Percentiles rank a stretch among this genome's conserved stretches.
These are phyloP conservation scores for Luehdorfia chinensis DNA, from an alignment of 1,140 invertebrate species.

Conservation along the genomic window DNA sequence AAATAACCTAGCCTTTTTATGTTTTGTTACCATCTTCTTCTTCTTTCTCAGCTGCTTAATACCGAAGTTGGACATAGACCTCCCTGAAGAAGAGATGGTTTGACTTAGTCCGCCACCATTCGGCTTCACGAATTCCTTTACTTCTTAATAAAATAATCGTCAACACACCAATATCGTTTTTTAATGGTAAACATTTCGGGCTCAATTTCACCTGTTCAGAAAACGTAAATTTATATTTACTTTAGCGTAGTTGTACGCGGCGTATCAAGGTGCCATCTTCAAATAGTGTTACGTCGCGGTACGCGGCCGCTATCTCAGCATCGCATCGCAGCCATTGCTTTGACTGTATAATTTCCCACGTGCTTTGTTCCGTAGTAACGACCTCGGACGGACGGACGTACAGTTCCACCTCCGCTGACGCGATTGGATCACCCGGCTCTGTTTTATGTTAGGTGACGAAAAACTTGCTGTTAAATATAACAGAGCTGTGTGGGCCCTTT, in stretches of 20 bases:
- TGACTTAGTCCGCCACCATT: no score
- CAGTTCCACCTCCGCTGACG: neutral
- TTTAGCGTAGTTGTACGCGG: neutral
- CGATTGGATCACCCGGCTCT: slow-evolving; percentile 1
- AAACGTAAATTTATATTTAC: slow-evolving; percentile 11
- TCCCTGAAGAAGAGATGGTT: no score
- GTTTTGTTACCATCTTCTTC: no score
- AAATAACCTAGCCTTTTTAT: no score
- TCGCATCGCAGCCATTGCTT: slow-evolving; percentile 39
- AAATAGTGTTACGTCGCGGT: slow-evolving; percentile 6
- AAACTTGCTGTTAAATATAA: neutral
- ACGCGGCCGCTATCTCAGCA: slow-evolving; percentile 18
- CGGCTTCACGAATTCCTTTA: no score
- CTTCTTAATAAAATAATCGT: no score
- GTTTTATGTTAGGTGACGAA: no score
- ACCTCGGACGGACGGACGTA: slow-evolving; percentile 31
- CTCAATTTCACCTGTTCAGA: no score
- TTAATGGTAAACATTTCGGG: no score
- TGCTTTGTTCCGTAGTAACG: slow-evolving; percentile 42
- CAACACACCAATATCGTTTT: no score
- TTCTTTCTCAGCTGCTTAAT: no score
- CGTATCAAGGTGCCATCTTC: slow-evolving; percentile 11
- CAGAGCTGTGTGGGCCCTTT: neutral
- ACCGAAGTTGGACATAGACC: no score
- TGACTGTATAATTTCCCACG: slow-evolving; percentile 44